Evolutionary conservation across 2,113 vertebrate genomes (phyloP).

Genomic region (Morphnarchus princeps): DNA sequence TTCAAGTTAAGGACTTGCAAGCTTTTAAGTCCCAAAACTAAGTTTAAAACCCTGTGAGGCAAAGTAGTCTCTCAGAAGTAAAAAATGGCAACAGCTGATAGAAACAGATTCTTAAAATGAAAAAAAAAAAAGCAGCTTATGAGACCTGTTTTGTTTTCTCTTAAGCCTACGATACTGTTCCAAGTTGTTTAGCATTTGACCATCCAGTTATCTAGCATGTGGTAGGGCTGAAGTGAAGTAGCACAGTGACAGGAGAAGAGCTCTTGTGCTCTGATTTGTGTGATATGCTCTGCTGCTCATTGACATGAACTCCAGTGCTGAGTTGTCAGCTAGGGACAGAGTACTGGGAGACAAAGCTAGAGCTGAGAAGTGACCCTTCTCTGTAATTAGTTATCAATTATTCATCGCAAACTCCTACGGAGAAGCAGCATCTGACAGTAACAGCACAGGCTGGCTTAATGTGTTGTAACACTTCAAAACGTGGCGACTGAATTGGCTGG

Average conservation of each 20-base stretch:
- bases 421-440: background rate
- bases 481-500: fast-evolving
- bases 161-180: background rate
- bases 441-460: background rate
- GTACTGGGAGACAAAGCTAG: too few species aligned
- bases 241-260: background rate
- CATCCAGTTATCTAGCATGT: background rate
- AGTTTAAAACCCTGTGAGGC: background rate
- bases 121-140: background rate
- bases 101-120: background rate
- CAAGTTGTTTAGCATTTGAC: background rate
- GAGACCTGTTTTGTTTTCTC: background rate
- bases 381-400: background rate
- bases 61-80: background rate
- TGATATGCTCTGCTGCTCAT: background rate
- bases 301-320: background rate
- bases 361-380: background rate
- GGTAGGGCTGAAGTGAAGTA: background rate
- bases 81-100: background rate
- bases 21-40: background rate
- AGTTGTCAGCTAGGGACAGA: background rate
- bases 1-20: background rate
- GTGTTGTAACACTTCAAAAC: background rate
- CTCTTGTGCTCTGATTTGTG: background rate
- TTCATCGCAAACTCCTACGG: background rate